Evolutionary conservation across 2,797 vertebrate species (phyloP).

Genomic region (Scomberomorus guttatus): DNA sequence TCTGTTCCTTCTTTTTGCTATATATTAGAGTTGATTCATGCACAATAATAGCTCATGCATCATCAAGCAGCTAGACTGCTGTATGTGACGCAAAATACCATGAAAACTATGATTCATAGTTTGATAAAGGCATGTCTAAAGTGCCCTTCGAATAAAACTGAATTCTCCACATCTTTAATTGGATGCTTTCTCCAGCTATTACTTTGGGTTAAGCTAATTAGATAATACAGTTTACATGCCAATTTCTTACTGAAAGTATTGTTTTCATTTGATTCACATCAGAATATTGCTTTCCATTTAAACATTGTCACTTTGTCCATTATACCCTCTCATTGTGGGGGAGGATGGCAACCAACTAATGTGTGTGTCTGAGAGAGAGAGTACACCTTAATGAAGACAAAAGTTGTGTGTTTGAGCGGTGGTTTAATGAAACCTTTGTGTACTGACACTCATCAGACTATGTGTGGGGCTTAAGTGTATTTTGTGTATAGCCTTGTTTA

Average conservation of each 20-base stretch:
- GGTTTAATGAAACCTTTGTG: constrained; percentile 29
- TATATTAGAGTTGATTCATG: constrained; percentile 29
- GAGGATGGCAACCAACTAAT: constrained; percentile 30
- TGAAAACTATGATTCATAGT: constrained; percentile 41
- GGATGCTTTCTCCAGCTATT: neutral
- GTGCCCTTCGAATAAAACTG: constrained; percentile 32
- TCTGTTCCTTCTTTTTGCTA: constrained; percentile 8
- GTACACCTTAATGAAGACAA: constrained; percentile 20
- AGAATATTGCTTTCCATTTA: constrained; percentile 33
- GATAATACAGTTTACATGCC: constrained; percentile 7
- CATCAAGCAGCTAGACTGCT: constrained; percentile 29
- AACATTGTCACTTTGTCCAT: constrained; percentile 11
- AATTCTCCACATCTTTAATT: constrained; percentile 16
- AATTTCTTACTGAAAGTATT: neutral
- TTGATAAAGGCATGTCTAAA: constrained; percentile 21
- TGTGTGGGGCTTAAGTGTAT: neutral
- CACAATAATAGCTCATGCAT: constrained; percentile 33
- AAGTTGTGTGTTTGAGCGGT: neutral
- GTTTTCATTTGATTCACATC: constrained; percentile 37
- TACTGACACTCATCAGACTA: neutral
- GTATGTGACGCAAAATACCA: constrained; percentile 35
- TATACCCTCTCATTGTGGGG: constrained; percentile 1
- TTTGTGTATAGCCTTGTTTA: constrained; percentile 11
- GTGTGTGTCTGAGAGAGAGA: constrained; percentile 7
- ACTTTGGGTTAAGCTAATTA: constrained; percentile 32